Evolutionary conservation across 2,797 vertebrate genomes (phyloP), one percentile per base, ranked within the genome.

Genomic region (Fringilla coelebs): DNA sequence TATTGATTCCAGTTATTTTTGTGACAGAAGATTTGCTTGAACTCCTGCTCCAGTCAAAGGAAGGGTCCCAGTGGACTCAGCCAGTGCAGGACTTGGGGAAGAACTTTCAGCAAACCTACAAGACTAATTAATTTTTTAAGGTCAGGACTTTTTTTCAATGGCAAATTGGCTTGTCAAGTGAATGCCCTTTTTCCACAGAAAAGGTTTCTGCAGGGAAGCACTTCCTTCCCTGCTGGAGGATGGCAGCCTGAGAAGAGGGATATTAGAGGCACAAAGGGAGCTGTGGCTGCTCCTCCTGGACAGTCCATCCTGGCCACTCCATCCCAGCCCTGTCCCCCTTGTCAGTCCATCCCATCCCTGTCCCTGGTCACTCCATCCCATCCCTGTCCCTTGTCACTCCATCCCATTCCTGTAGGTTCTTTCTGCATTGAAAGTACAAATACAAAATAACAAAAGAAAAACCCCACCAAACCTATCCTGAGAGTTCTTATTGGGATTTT

Each of bases 221-320:
- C 15, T 55, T 45, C 62, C 26, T 7, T 6, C 51, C 49, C 17
- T 51, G 9, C 15, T 20, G 93, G 5, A 43, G 57, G 32, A 9
- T 1, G 26, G 40, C 61, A 71, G 60, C 66, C 57, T 17, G 54
- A 20, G n/a, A 8, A 13, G 7, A 6, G 46, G 26, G 8, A 2
- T 2, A 1, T 21, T 0, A 2, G 11, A 7, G n/a, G 16, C 58
- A 46, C 31, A 3, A 55, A 24, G 0, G 2, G 29, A 3, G 4
- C 68, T 6, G 4, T 1, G 62, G 62, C 29, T 4, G 2, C 6
- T 61, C 25, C 57, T 17, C 24, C 11, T 24, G 55, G 3, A 6
- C 55, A 26, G n/a, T 4, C n/a, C n/a, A 58, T 8, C 55, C 54
- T 15, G 55, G 14, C 0, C 52, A 54, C 14, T 9, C 48, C 48